Conservation (phyloP, 2,888 invertebrate genomes). For the Conistra vaccinii region DNA sequence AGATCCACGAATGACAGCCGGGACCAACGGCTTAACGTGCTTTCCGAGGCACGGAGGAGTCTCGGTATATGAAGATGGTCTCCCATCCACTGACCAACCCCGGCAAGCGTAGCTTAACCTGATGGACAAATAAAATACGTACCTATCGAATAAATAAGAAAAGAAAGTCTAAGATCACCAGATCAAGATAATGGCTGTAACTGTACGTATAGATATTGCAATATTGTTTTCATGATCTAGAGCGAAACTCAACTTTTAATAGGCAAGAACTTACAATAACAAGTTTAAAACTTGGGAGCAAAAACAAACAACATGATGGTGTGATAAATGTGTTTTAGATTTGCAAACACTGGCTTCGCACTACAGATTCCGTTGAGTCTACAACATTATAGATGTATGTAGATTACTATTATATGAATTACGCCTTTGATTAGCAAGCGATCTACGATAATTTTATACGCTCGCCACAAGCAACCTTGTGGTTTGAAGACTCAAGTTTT, state of each 20-base stretch:
- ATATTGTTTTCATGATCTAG: conserved; percentile 2
- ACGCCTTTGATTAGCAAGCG: too few species aligned
- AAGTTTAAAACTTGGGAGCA: conserved; percentile 10
- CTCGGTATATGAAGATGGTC: too few species aligned
- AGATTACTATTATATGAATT: too few species aligned
- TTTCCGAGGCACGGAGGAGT: too few species aligned
- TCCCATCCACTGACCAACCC: too few species aligned
- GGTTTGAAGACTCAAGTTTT: background rate
- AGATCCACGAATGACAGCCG: too few species aligned
- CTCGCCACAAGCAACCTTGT: background rate
- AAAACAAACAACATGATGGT: conserved; percentile 1
- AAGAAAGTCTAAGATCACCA: background rate
- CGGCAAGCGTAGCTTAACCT: too few species aligned
- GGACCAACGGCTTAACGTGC: too few species aligned
- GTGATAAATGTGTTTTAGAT: conserved; percentile 25
- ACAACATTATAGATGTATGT: background rate
- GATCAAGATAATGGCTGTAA: background rate
- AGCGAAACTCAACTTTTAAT: background rate
- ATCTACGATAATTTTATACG: background rate
- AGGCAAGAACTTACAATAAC: conserved; percentile 10
- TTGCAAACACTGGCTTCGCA: background rate
- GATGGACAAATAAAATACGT: too few species aligned
- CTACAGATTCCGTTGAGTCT: background rate
- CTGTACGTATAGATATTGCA: too few species aligned
- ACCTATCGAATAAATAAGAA: background rate